Evolutionary conservation across 1,140 invertebrate genomes (phyloP), one percentile per base, ranked within the genome.

Genomic region (Hermetia illucens): DNA sequence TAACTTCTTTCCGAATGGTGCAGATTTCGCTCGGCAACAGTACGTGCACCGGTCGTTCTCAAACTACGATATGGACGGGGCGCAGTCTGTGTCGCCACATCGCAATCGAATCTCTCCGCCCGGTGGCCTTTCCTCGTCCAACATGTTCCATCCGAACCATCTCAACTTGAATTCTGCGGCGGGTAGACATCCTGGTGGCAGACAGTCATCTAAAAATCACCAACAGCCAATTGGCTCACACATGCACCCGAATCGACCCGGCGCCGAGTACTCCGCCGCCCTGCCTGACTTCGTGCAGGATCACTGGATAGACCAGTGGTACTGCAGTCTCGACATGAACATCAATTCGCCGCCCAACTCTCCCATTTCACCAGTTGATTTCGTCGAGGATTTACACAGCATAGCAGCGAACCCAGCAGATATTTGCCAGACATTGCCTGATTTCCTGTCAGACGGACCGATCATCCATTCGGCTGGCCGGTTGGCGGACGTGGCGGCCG

Each of bases 381-480:
- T 49, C 32, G 51, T 45, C 18, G 52, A 64, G 17, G 58, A 58
- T 45, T 46, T 65, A 25, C 58, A 64, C 6, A 62, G 61, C 35
- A 62, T 58, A 52, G 51, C 54, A 33, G 44, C 50, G 32, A 54
- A 42, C 40, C 24, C 24, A 13, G 8, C 20, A 20, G 18, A 4
- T 30, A 37, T 3, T 35, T 38, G 19, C 35, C 40, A 16, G 36
- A 37, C 2, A 34, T 61, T 80, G 34, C 77, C 78, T 13, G 78
- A 82, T 47, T 82, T 82, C 58, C 63, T 82, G 21, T 77, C 74
- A 12, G 78, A 82, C 54, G 76, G 76, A 9, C 75, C 77, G 10
- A 77, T 79, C 42, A 62, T 64, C 41, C 64, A 65, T 45, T 57
- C 63, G 20, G 59, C 57, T 17, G 58, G 60, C 37, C 51, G 63